Conservation (phyloP, 2,888 invertebrate genomes). For the Melinaea marsaeus region DNA sequence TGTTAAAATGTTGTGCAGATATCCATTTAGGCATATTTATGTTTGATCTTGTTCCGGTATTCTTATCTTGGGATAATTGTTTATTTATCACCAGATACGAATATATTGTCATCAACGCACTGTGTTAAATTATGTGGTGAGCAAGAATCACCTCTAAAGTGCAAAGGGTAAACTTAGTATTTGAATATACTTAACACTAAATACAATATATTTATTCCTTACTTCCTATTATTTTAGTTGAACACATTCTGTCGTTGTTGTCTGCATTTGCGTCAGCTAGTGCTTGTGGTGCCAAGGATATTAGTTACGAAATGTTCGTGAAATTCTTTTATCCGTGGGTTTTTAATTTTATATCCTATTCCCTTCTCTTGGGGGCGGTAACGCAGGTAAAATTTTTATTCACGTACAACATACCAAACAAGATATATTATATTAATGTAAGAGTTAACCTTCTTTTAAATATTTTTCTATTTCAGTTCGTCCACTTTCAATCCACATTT, state of each 20-base stretch:
- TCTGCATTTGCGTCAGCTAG: constrained; percentile 53
- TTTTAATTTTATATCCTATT: constrained; percentile 55
- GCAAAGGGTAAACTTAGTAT: too few relatives aligned
- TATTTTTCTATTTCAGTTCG: constrained; percentile 51
- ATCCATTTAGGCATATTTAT: too few relatives aligned
- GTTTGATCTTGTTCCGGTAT: too few relatives aligned
- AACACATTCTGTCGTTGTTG: constrained; percentile 60
- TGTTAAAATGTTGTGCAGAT: too few relatives aligned
- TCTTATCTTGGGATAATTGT: too few relatives aligned
- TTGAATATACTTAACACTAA: too few relatives aligned
- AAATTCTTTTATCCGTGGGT: constrained; percentile 64
- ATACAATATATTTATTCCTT: not conserved
- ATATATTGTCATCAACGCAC: too few relatives aligned
- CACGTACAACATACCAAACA: not conserved
- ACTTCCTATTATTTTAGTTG: constrained; percentile 45
- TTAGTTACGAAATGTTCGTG: constrained; percentile 54
- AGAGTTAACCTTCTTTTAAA: not conserved
- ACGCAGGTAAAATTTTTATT: constrained; percentile 46
- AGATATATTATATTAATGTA: not conserved
- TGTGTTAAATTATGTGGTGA: too few relatives aligned
- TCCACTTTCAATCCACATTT: constrained; percentile 82
- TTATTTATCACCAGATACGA: too few relatives aligned
- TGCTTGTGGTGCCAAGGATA: constrained; percentile 42
- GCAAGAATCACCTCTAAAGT: too few relatives aligned
- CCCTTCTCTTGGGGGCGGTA: constrained; percentile 47